These are phyloP conservation scores for Amblyraja radiata DNA, from an alignment of 2,797 vertebrate species.

Conservation along the genomic window DNA sequence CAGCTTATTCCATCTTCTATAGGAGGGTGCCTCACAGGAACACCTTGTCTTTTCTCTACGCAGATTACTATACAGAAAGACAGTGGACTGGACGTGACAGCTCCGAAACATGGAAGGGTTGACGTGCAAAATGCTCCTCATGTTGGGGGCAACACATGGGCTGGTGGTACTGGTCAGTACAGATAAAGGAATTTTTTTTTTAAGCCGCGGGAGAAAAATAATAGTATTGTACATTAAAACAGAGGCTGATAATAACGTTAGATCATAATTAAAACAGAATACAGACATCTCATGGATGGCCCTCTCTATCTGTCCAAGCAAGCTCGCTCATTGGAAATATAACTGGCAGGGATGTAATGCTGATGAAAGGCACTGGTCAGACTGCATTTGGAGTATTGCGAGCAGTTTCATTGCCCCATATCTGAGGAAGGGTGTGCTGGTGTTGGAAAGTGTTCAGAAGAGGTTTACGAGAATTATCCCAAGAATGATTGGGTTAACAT, in stretches of 20 bases:
- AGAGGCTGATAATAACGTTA: not conserved
- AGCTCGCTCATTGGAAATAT: not conserved
- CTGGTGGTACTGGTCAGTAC: constrained; percentile 81
- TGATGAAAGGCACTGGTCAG: too few relatives aligned
- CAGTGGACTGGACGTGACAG: constrained; percentile 76
- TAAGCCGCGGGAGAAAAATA: not conserved
- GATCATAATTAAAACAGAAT: not conserved
- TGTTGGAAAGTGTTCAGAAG: too few relatives aligned
- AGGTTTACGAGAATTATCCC: too few relatives aligned
- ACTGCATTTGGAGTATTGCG: too few relatives aligned
- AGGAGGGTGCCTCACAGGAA: not conserved
- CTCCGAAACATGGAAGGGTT: constrained; percentile 85
- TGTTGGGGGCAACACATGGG: constrained; percentile 90
- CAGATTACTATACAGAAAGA: constrained; percentile 89
- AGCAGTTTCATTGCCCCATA: too few relatives aligned
- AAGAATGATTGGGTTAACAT: too few relatives aligned
- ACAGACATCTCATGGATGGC: not conserved
- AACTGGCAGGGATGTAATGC: too few relatives aligned
- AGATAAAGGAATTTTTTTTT: not conserved
- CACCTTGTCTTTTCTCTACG: not conserved
- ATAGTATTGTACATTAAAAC: not conserved
- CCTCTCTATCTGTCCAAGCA: not conserved
- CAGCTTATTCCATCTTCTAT: too few relatives aligned
- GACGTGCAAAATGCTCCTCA: constrained; percentile 79
- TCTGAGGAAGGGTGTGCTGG: too few relatives aligned